Evolutionary conservation across 1,140 invertebrate species (phyloP).

Genomic region (Drosophila tsacasi): DNA sequence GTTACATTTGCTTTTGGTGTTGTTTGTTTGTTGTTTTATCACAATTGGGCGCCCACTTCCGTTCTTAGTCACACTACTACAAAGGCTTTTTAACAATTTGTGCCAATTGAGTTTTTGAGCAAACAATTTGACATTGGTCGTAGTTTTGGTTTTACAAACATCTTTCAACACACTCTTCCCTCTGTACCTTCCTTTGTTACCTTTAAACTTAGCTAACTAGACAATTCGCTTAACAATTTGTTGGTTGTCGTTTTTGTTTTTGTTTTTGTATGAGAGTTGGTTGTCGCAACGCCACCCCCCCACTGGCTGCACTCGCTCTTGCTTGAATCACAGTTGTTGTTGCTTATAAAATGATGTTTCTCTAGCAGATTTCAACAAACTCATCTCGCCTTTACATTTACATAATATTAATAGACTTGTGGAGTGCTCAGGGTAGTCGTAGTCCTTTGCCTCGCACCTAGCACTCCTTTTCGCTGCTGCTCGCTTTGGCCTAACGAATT

Average conservation of each 20-base stretch:
- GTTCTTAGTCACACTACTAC: slow-evolving; percentile 72
- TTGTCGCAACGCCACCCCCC: slow-evolving; percentile 23
- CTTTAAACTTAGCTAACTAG: slow-evolving; percentile 79
- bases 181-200: slow-evolving; percentile 32
- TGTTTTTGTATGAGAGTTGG: slow-evolving; percentile 47
- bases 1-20: slow-evolving; percentile 70
- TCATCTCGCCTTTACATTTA: slow-evolving; percentile 31
- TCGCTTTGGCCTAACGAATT: slow-evolving; percentile 48
- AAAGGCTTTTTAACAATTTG: slow-evolving; percentile 79
- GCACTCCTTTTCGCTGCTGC: slow-evolving; percentile 35
- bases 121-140: slow-evolving; percentile 76
- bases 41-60: slow-evolving; percentile 71
- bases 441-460: slow-evolving; percentile 58
- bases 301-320: slow-evolving; percentile 50
- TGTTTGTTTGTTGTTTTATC: slow-evolving; percentile 64
- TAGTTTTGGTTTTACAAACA: slow-evolving; percentile 70
- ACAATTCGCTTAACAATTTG: slow-evolving; percentile 80
- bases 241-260: slow-evolving; percentile 53
- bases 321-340: slow-evolving; percentile 83
- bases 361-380: slow-evolving; percentile 65
- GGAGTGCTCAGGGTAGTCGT: slow-evolving; percentile 76
- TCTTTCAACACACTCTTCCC: slow-evolving; percentile 47
- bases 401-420: slow-evolving; percentile 57
- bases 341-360: slow-evolving; percentile 82
- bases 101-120: slow-evolving; percentile 75